phyloP scores from a whole-genome alignment of 2,113 vertebrate species.

The Chelonoidis abingdonii region DNA sequence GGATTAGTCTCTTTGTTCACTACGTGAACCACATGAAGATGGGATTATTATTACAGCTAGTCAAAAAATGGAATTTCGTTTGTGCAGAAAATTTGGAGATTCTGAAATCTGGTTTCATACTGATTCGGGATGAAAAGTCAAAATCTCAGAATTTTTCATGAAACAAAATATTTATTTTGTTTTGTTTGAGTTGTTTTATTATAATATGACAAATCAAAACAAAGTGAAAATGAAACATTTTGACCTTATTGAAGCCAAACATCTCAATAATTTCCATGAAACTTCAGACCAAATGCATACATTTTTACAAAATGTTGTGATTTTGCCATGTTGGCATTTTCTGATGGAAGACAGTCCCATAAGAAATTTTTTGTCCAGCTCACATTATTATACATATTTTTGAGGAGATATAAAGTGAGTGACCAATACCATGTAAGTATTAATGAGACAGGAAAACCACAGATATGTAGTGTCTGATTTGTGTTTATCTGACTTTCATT shows the following conservation, averaged over 20 bases:
- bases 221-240: not conserved
- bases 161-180: not conserved
- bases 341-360: not conserved
- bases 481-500: not conserved
- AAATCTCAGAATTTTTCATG: not conserved
- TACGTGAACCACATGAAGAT: not conserved
- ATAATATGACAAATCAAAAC: not conserved
- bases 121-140: fast-evolving
- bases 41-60: not conserved
- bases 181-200: not conserved
- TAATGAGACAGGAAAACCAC: not conserved
- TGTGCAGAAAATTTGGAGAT: not conserved
- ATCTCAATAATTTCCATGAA: not conserved
- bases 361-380: not conserved
- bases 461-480: not conserved
- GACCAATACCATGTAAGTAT: not conserved
- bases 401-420: not conserved
- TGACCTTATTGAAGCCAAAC: not conserved
- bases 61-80: not conserved
- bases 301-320: not conserved
- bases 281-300: not conserved
- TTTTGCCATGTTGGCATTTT: not conserved
- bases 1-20: not conserved
- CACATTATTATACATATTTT: not conserved
- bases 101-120: not conserved